Evolutionary conservation across 2,888 invertebrate genomes (phyloP).

Genomic region (Adineta ricciae): DNA sequence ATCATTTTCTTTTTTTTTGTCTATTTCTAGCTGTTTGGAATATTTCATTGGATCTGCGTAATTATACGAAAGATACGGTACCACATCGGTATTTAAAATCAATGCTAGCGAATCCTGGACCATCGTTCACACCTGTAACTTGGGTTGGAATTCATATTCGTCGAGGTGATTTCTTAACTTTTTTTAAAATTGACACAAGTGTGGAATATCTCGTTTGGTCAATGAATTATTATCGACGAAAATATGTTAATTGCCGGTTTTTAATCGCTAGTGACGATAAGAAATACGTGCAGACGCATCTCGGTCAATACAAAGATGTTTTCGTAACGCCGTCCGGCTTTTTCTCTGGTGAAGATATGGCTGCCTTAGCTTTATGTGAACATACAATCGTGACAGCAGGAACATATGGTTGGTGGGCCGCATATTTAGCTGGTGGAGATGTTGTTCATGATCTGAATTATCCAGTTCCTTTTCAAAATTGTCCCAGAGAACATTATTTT

Average conservation of each 20-base stretch:
- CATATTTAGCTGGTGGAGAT: background rate
- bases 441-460: background rate
- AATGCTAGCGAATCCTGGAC: background rate
- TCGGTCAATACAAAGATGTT: background rate
- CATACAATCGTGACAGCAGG: constrained; percentile 5
- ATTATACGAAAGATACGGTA: background rate
- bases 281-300: background rate
- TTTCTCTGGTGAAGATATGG: background rate
- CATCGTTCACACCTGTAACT: background rate
- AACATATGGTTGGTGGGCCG: constrained; percentile 2
- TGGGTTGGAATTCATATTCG: constrained; percentile 10
- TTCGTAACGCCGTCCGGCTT: background rate
- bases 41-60: background rate
- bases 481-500: background rate
- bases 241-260: background rate
- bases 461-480: background rate
- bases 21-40: background rate
- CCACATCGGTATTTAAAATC: background rate
- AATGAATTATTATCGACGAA: background rate
- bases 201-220: background rate
- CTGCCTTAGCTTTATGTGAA: background rate
- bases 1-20: background rate
- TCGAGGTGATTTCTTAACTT: background rate
- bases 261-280: background rate
- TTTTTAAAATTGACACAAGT: background rate